Conservation (phyloP, 2,797 vertebrate species). For the Micrastur ruficollis region DNA sequence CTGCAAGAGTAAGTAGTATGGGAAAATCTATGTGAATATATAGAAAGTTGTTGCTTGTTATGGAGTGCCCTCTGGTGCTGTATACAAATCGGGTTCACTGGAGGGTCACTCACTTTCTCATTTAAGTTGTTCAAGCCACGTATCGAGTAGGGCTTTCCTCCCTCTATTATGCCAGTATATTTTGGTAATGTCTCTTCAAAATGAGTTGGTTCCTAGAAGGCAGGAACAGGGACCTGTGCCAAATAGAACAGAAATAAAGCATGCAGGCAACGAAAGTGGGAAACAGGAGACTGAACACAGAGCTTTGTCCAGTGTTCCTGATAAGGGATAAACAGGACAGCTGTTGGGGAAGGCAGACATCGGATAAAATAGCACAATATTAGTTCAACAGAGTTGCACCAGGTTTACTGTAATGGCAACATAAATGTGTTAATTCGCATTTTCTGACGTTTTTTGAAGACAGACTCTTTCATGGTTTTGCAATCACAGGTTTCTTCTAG, state of each 20-base stretch:
- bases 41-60: not conserved
- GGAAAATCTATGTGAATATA: not conserved
- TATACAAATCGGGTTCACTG: not conserved
- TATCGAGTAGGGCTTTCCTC: not conserved
- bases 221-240: not conserved
- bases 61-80: not conserved
- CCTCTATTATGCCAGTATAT: not conserved
- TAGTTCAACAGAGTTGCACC: not conserved
- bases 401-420: not conserved
- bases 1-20: not conserved
- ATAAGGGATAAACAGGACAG: not conserved
- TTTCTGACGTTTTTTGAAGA: not conserved
- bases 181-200: not conserved
- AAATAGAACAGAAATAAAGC: not conserved
- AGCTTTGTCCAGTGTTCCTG: not conserved
- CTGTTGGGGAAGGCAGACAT: not conserved
- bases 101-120: not conserved
- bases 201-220: not conserved
- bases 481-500: not conserved
- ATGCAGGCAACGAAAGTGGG: not conserved
- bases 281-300: not conserved
- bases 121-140: not conserved
- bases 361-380: not conserved
- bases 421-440: not conserved
- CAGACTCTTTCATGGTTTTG: not conserved